Evolutionary conservation across 2,888 invertebrate genomes (phyloP), one percentile per base, ranked within the genome.

Genomic region (Blastobasis adustella): DNA sequence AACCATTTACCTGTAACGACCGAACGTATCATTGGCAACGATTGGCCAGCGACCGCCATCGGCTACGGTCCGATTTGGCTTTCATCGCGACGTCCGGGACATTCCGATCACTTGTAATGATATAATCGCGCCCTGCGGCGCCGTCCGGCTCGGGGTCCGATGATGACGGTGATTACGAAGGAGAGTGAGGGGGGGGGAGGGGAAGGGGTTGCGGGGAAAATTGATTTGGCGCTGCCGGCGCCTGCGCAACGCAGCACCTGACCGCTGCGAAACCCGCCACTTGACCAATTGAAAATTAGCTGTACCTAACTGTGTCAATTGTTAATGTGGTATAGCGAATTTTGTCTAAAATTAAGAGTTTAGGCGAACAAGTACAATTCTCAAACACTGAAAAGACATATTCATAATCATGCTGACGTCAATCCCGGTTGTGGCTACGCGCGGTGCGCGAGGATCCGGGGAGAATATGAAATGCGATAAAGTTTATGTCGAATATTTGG

Each of bases 61-160:
- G 82, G 83, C 79, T 62, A 64, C 71, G 60, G 63, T 68, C 63
- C 65, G 62, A 67, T 69, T 69, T 68, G 70, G 71, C 70, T 73
- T 76, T 74, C 73, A 75, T 63, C 72, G 67, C 64, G 73, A 72
- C 76, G 76, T 78, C 78, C 75, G 73, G 75, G 73, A 69, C 71
- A 70, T 69, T 68, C 63, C 60, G 66, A 62, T 66, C 58, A 64
- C 63, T 59, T 49, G 41, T 84, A 84, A 85, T 85, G 79, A 79
- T 76, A 80, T 86, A 83, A 86, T 82, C 78, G 64, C 54, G 60
- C 72, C 85, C 79, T 60, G 71, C 68, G 82, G 85, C 81, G 61
- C 23, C 63, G 60, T 62, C 55, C 37, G 37, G 43, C 10, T 42
- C 46, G 43, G 45, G 50, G 41, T 38, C 51, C 42, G 50, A 38